Evolutionary conservation across 2,797 vertebrate species (phyloP), one percentile per base, ranked within the genome.

Genomic region (Sebastes hubbsi): DNA sequence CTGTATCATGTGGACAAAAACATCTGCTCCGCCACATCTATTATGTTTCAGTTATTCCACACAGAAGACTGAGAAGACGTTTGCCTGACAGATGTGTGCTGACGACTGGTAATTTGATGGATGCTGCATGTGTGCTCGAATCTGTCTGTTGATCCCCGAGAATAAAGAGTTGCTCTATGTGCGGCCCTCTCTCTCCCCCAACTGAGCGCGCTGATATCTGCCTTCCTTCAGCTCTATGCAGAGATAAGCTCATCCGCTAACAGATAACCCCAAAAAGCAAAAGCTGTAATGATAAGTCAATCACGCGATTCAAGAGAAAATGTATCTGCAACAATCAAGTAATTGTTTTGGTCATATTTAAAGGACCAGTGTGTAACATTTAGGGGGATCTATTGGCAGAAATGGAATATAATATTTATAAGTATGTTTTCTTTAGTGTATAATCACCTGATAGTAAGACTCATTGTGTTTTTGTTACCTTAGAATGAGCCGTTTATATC

Each of bases 21-120:
- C 89, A 90, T 92, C 84, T 93, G 90, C 87, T 83, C 59, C 16
- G 61, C 72, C 78, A 87, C 80, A 86, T 91, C 55, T 84, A 83
- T 88, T 87, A 81, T 73, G 68, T 84, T 84, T 78, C 67, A 56
- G 76, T 74, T 67, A 70, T 68, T 78, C 61, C 72, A 42, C 65
- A 72, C 74, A 76, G 72, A 84, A 63, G 59, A 77, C 65, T 20
- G 66, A 78, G 60, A 62, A 58, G 69, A 83, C 38, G 64, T 82
- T 89, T 81, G 86, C 64, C 68, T 78, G 74, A 79, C 88, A 90
- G 79, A 91, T 89, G 88, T 86, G 68, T 49, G 61, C 63, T 71
- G 75, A 81, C 16, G 82, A 68, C 72, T 70, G 46, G 56, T 72
- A 78, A 86, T 78, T 80, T 90, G 83, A 85, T 86, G 75, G 79